Percentiles rank a stretch among this genome's conserved stretches.
phyloP scores from a whole-genome alignment of 2,797 vertebrate genomes.

The Centropyge bicolor region DNA sequence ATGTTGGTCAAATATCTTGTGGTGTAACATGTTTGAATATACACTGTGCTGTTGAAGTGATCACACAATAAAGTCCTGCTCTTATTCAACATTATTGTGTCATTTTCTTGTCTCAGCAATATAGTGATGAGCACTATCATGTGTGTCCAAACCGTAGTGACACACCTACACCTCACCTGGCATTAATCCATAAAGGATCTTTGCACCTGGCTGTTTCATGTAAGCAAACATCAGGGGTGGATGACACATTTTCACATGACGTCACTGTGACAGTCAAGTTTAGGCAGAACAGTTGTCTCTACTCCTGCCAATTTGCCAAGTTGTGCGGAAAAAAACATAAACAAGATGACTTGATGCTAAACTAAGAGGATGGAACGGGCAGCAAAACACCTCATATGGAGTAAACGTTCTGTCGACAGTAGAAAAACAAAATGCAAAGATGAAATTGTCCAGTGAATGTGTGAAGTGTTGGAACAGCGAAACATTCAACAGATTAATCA shows the following conservation, averaged over 20 bases:
- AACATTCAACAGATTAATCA: background rate
- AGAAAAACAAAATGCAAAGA: too few species aligned
- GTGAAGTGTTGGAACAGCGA: background rate
- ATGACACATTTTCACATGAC: constrained; percentile 42
- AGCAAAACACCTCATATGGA: background rate
- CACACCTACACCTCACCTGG: background rate
- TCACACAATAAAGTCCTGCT: background rate
- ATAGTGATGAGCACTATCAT: background rate
- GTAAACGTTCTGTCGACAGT: too few species aligned
- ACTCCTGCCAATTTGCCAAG: background rate
- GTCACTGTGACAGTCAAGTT: background rate
- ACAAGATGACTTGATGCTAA: background rate
- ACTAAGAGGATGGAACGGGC: background rate
- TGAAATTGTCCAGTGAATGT: background rate
- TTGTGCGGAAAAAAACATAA: background rate
- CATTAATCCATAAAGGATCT: background rate
- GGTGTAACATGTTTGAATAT: background rate
- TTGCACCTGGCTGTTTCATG: background rate
- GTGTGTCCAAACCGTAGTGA: background rate
- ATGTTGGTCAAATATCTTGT: background rate
- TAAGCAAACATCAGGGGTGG: constrained; percentile 3
- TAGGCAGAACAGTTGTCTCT: constrained; percentile 3
- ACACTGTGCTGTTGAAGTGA: background rate
- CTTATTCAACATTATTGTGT: background rate
- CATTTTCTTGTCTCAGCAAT: background rate